Base-by-base conservation (phyloP, 2,797 vertebrate genomes). In the Darevskia nairensis region DNA sequence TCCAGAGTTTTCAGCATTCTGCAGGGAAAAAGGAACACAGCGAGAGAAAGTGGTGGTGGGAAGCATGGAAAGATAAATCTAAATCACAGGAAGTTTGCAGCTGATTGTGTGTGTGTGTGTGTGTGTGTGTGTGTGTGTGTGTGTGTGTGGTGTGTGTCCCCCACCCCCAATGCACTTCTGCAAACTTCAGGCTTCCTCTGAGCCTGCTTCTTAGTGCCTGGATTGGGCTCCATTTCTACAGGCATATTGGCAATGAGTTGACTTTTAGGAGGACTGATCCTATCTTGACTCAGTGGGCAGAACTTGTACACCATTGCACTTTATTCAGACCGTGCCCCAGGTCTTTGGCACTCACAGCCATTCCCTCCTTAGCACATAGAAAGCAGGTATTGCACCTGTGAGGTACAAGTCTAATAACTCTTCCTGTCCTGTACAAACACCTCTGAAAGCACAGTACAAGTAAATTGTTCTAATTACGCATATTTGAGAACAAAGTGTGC, bases 391-490 rank as follows among this genome's bases (percentile, higher is more conserved):
- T 88, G n/a, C 39, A 0, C 0, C 19, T 2, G 41, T 6, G 44
- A 80, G 89, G 72, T 8, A 82, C n/a, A 69, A 82, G 25, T 0
- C 0, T 82, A 86, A 61, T 19, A 44, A 89, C 61, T 82, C 74
- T 86, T 77, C 39, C 74, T 82, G 86, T 85, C 69, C 82, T 82
- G 72, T 84, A 55, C 84, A 86, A 2, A 29, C 25, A 27, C 87
- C 85, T 85, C 72, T 75, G 83, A 82, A 91, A 92, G 32, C 3
- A 46, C 39, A 3, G 55, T 55, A 61, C 44, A 85, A 68, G 86
- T 89, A 91, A 92, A 55, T 46, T 91, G 50, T 27, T 89, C 3
- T 72, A 71, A 76, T 90, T 46, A 71, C 29, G 72, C 59, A 86
- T 83, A 83, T 92, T 76, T 84, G 50, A 78, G 89, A 64, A 75